Base-by-base conservation (phyloP, 2,888 invertebrate genomes). In the Agonum fuliginosum region DNA sequence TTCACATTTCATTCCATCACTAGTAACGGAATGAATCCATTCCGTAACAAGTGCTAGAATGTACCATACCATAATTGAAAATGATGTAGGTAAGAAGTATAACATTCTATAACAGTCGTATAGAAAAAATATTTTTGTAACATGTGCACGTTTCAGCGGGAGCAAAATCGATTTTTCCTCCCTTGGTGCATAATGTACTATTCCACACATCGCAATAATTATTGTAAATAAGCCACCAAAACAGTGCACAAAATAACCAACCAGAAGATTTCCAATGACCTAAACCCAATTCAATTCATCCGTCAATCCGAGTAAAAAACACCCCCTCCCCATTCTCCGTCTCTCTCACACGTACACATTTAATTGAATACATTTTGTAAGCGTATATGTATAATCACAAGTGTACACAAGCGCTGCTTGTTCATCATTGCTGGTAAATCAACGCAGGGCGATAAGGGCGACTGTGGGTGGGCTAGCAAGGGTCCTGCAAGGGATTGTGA, bases 351-450 rank as follows among this genome's bases (percentile, higher is more conserved):
- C 69, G 37, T 69, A 69, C 20, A 51, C 17, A 34, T 54, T 72
- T 72, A 72, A 72, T 72, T 72, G 72, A 51, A 51, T 72, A 72
- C 72, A 72, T 54, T 72, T 72, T 72, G 72, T 72, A 72, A 69
- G 69, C 69, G 34, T 51, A 22, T 34, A 72, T 72, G 54, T 72
- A n/a, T n/a, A 72, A 72, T 51, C 72, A 54, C 14, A 20, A 41
- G 67, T 67, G 54, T 54, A 54, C 54, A 54, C 22, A 20, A 54
- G 10, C 20, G 10, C 1, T 10, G 41, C 71, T 72, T 72, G 71
- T 72, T 72, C 71, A 67, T 69, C 69, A 69, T 69, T 69, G 69
- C 37, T 69, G 69, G 37, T 12, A 8, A 20, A 20, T 14, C 19
- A 65, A 14, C 30, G 48, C 1, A 3, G 17, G 8, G 69, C 41